These are phyloP conservation scores for Meandrina meandrites DNA, from an alignment of 92 coral and sea anemone species.

Conservation along the genomic window DNA sequence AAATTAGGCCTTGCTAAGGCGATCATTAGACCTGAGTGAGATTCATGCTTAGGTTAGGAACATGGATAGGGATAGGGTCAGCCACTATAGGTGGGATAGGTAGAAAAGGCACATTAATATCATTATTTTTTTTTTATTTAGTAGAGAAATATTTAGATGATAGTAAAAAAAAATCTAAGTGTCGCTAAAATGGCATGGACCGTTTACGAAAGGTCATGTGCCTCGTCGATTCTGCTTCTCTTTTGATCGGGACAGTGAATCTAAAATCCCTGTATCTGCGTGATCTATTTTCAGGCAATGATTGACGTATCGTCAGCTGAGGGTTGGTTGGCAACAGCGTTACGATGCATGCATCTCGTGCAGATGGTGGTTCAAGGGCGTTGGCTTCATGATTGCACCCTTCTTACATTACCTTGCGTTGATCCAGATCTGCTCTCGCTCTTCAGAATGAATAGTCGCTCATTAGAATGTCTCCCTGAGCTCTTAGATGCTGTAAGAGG, in stretches of 20 bases:
- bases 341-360: constrained; percentile 86
- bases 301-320: constrained; percentile 94
- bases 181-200: too few relatives aligned
- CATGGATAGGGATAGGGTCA: too few relatives aligned
- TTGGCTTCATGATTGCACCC: constrained; percentile 93
- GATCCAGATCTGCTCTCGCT: constrained; percentile 68
- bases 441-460: constrained; percentile 61
- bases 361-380: constrained; percentile 98
- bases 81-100: too few relatives aligned
- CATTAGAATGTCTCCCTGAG: constrained; percentile 87
- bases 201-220: too few relatives aligned
- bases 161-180: too few relatives aligned
- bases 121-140: too few relatives aligned
- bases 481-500: constrained; percentile 73
- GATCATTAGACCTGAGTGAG: too few relatives aligned
- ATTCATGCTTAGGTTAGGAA: too few relatives aligned
- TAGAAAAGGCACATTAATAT: too few relatives aligned
- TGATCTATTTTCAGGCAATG: constrained; percentile 77
- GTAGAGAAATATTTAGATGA: too few relatives aligned
- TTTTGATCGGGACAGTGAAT: not conserved
- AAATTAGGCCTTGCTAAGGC: too few relatives aligned
- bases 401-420: constrained; percentile 86
- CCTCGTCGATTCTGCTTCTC: not conserved
- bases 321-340: constrained; percentile 93
- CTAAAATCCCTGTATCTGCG: not conserved